Percentiles rank a stretch among this genome's conserved stretches.
Evolutionary conservation across 1,140 invertebrate species (phyloP).

Genomic region (Listronotus oregonensis): DNA sequence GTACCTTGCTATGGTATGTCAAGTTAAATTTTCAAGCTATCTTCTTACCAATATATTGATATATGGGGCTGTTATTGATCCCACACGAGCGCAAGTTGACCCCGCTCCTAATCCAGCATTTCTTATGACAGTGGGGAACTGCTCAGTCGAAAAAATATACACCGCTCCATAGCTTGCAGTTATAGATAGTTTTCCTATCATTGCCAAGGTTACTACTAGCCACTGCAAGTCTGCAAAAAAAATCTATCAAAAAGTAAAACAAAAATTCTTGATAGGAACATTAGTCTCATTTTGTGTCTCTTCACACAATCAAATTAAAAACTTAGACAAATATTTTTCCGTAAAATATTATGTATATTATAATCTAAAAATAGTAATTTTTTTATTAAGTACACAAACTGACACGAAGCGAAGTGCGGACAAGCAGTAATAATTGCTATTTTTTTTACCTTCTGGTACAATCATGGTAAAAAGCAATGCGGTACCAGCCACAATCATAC

Average conservation of each 20-base stretch:
- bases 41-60: slow-evolving; percentile 65
- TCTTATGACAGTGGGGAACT: slow-evolving; percentile 82
- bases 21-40: too few relatives aligned
- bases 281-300: too few relatives aligned
- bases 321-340: too few relatives aligned
- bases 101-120: slow-evolving; percentile 78
- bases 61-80: slow-evolving; percentile 77
- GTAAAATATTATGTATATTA: too few relatives aligned
- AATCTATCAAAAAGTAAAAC: too few relatives aligned
- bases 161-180: slow-evolving; percentile 80
- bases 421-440: too few relatives aligned
- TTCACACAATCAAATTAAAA: too few relatives aligned
- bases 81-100: slow-evolving; percentile 77
- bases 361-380: too few relatives aligned
- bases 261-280: too few relatives aligned
- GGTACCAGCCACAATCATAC: slow-evolving; percentile 71
- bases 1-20: background rate
- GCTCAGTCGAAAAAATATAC: slow-evolving; percentile 81
- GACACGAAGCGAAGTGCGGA: too few relatives aligned
- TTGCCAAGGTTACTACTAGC: slow-evolving; percentile 70
- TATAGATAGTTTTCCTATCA: slow-evolving; percentile 82
- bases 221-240: slow-evolving; percentile 61
- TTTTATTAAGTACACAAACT: too few relatives aligned
- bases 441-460: slow-evolving; percentile 63
- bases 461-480: slow-evolving; percentile 64